Evolutionary conservation across 2,888 invertebrate genomes (phyloP).

Genomic region (Thymelicus acteon): DNA sequence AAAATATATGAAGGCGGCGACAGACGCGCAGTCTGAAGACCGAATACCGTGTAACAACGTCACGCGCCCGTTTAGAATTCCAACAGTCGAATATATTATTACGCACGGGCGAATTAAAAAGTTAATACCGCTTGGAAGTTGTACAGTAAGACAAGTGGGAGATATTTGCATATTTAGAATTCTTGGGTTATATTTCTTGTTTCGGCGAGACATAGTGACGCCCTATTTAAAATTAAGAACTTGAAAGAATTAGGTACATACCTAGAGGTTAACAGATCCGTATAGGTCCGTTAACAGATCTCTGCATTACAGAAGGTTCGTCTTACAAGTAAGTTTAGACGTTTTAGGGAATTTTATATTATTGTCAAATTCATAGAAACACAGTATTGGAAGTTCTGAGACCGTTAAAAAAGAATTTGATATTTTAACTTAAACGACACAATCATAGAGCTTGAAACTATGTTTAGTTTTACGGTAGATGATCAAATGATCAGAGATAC

Average conservation of each 20-base stretch:
- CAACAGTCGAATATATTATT: conserved; percentile 40
- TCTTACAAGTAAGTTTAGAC: no score
- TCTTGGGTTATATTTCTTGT: neutral
- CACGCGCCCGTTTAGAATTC: conserved; percentile 40
- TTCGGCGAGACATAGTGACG: neutral
- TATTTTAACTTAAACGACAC: neutral
- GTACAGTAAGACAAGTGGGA: neutral
- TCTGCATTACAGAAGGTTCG: no score
- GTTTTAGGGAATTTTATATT: no score
- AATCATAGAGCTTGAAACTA: neutral
- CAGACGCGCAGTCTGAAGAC: conserved; percentile 33
- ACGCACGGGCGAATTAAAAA: conserved; percentile 28
- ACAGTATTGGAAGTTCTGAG: neutral
- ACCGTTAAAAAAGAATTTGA: neutral
- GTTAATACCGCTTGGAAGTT: conserved; percentile 26
- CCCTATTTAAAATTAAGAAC: neutral
- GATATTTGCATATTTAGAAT: conserved; percentile 4
- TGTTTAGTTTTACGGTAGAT: neutral
- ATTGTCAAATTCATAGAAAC: no score
- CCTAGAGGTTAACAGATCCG: no score
- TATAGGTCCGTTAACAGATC: no score
- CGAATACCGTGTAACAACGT: conserved; percentile 38
- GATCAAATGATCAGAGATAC: no score
- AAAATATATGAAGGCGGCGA: conserved; percentile 17
- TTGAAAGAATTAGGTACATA: no score